These are phyloP conservation scores for Ectemnius cavifrons DNA, from an alignment of 2,888 invertebrate species.

Conservation along the genomic window DNA sequence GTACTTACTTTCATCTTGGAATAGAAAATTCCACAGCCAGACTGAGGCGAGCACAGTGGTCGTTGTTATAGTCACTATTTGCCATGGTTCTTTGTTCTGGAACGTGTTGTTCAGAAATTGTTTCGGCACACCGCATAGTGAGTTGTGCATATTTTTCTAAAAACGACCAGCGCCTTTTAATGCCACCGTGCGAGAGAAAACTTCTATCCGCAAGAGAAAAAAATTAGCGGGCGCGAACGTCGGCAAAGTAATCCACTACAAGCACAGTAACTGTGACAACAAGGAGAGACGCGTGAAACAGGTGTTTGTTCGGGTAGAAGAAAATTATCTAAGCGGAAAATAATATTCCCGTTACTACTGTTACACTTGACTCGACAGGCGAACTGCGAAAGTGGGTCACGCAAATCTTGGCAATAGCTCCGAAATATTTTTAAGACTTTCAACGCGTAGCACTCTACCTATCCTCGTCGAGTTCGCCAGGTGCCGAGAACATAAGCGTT, in stretches of 20 bases:
- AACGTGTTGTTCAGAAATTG: constrained; percentile 82
- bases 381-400: background rate
- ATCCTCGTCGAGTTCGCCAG: too few species aligned
- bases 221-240: too few species aligned
- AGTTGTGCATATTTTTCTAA: background rate
- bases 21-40: constrained; percentile 87
- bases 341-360: background rate
- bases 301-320: background rate
- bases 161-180: background rate
- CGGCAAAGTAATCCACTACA: background rate
- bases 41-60: constrained; percentile 85
- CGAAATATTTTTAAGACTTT: constrained; percentile 1
- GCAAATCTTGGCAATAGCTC: background rate
- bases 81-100: constrained; percentile 88
- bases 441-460: too few species aligned
- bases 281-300: background rate
- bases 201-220: background rate
- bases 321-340: background rate
- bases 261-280: background rate
- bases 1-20: constrained; percentile 82
- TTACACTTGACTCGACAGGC: background rate
- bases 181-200: background rate
- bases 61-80: constrained; percentile 88
- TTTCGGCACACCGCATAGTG: constrained; percentile 56
- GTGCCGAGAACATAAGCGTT: too few species aligned